These are phyloP conservation scores for Perca fluviatilis DNA, from an alignment of 2,113 vertebrate genomes.

Conservation along the genomic window DNA sequence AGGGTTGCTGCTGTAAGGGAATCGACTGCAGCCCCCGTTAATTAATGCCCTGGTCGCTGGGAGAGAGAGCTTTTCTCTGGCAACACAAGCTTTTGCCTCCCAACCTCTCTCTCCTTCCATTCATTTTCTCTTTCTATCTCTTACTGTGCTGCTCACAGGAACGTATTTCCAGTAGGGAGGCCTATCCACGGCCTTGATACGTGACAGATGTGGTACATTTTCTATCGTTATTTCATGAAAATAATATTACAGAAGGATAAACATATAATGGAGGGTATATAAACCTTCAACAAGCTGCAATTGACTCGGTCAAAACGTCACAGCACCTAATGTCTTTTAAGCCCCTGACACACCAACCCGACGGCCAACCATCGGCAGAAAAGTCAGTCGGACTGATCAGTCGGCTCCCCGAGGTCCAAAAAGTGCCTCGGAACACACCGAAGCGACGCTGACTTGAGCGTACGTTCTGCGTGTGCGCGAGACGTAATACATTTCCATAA, in stretches of 20 bases:
- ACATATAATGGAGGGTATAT: neutral
- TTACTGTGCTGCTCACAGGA: neutral
- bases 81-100: slow-evolving; percentile 1
- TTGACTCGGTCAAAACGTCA: neutral
- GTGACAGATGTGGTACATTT: neutral
- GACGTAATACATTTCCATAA: too few relatives aligned
- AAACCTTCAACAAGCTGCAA: neutral
- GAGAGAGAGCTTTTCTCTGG: slow-evolving; percentile 28
- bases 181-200: neutral
- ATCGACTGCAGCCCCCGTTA: slow-evolving; percentile 81
- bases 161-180: neutral
- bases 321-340: neutral
- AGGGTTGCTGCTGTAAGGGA: slow-evolving; percentile 75
- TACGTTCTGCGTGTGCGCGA: too few relatives aligned
- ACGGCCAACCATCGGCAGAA: too few relatives aligned
- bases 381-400: too few relatives aligned
- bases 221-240: neutral
- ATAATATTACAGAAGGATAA: neutral
- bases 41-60: slow-evolving; percentile 75
- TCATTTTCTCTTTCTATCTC: neutral
- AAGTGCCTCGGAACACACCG: too few relatives aligned
- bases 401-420: too few relatives aligned
- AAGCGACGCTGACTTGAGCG: too few relatives aligned
- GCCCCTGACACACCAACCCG: too few relatives aligned
- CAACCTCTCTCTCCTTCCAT: neutral